These are phyloP conservation scores for Ornithoptera priamus DNA, from an alignment of 2,888 invertebrate genomes.

Conservation along the genomic window DNA sequence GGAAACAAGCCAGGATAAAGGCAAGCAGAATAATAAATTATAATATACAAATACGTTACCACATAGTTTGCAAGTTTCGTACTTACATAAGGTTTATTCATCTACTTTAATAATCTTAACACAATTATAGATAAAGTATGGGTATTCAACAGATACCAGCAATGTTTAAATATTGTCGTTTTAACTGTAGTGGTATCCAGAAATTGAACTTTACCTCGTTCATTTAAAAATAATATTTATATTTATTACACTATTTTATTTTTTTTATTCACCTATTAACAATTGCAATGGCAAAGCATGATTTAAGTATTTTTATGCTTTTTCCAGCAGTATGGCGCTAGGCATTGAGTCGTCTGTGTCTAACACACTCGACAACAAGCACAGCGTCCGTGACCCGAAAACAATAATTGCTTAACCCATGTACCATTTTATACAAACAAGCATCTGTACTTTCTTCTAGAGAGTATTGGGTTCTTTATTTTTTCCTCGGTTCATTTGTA, in stretches of 20 bases:
- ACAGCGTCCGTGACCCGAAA: slow-evolving; percentile 17
- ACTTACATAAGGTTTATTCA: slow-evolving; percentile 23
- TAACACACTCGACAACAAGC: slow-evolving; percentile 12
- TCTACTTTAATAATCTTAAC: slow-evolving; percentile 21
- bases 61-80: slow-evolving; percentile 24
- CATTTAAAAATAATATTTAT: too few relatives aligned
- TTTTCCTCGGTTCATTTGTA: slow-evolving; percentile 26
- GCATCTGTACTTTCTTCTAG: slow-evolving; percentile 18
- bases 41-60: slow-evolving; percentile 28
- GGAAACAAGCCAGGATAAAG: slow-evolving; percentile 45
- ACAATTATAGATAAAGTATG: slow-evolving; percentile 11
- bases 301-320: not conserved
- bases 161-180: not conserved
- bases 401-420: slow-evolving; percentile 28
- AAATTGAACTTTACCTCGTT: not conserved
- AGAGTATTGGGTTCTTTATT: slow-evolving; percentile 28
- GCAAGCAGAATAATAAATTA: slow-evolving; percentile 28
- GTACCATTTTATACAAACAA: slow-evolving; percentile 26
- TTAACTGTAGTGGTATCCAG: not conserved
- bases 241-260: too few relatives aligned
- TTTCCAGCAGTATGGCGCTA: too few relatives aligned
- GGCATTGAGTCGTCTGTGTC: slow-evolving; percentile 12
- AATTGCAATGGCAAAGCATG: not conserved
- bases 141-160: slow-evolving; percentile 4
- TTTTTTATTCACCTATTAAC: not conserved